phyloP scores from a whole-genome alignment of 2,797 vertebrate species.

The Tiaroga cobitis region DNA sequence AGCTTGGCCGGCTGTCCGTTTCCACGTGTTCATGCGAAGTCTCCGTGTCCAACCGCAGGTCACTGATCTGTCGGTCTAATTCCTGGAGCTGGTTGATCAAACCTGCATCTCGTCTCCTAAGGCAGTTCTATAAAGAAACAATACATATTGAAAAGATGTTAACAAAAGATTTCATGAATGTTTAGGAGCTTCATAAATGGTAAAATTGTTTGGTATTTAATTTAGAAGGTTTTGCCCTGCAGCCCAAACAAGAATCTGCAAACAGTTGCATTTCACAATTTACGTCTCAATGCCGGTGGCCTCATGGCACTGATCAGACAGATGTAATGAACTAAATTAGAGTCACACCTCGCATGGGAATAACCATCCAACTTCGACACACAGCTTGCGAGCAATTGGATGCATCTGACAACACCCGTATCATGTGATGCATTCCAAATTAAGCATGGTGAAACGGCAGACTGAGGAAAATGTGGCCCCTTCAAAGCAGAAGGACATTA shows the following conservation, averaged over 20 bases:
- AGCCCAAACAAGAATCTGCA: conserved; percentile 41
- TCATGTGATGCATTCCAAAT: conserved; percentile 65
- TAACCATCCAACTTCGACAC: conserved; percentile 52
- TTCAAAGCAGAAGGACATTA: conserved; percentile 48
- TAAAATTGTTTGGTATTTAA: conserved; percentile 36
- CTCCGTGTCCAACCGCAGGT: conserved; percentile 88
- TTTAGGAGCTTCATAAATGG: not conserved
- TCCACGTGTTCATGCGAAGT: conserved; percentile 84
- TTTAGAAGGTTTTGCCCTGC: conserved; percentile 41
- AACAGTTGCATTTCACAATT: conserved; percentile 51
- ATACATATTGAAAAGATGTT: conserved; percentile 42
- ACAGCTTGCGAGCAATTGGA: conserved; percentile 59
- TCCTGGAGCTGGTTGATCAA: conserved; percentile 90
- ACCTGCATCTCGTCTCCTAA: conserved; percentile 88
- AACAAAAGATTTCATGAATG: conserved; percentile 16
- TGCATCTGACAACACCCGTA: conserved; percentile 63
- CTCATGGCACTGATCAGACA: conserved; percentile 48
- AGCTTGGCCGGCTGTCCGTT: conserved; percentile 93
- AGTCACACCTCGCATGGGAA: conserved; percentile 53
- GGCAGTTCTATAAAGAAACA: conserved; percentile 82
- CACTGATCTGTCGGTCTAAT: conserved; percentile 91
- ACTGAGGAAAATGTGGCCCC: conserved; percentile 53
- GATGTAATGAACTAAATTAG: conserved; percentile 61
- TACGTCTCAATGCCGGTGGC: conserved; percentile 17
- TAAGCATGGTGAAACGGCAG: conserved; percentile 57